Evolutionary conservation across 2,113 vertebrate species (phyloP), one percentile per base, ranked within the genome.

Genomic region (Bos javanicus): DNA sequence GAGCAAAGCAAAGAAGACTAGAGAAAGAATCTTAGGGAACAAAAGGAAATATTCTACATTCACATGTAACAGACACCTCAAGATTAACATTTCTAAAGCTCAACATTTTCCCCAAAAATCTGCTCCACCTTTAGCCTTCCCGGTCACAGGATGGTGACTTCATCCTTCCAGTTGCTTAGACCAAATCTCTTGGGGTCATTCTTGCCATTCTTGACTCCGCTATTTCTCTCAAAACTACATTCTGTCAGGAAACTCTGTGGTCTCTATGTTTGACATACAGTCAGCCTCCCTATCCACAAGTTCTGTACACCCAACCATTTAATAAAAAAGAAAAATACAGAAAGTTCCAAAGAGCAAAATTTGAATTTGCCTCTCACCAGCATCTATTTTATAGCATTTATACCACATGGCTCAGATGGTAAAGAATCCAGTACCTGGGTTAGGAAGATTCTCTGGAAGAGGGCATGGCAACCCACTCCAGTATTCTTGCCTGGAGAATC

Each of bases 71-170:
- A 64, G 12, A 14, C 2, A 52, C 15, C 33, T 76, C 84, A 92
- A 60, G 82, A 93, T 93, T 19, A 93, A 17, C 3, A 86, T 67
- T 84, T 90, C 28, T 62, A 78, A 56, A 67, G 43, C 25, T 94
- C 13, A 85, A 6, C 4, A 74, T 52, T 82, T 50, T 10, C 19
- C 6, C 17, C 30, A 0, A 1, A 21, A n/a, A 78, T 57, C 3
- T 15, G 2, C 7, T 94, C 19, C 8, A 39, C 12, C 17, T 64
- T 94, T 5, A 86, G 7, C 9, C 16, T n/a, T 82, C 21, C 12
- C 15, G 87, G 48, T 82, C 48, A 92, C 8, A 80, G 25, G 11
- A 84, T 82, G 2, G 9, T 71, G 56, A 88, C 50, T 46, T 7
- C 28, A 87, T 76, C 6, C 59, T 62, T 91, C 57, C 23, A 67